A percentile compares a stretch with the other conserved stretches of the same genome.
phyloP scores from a whole-genome alignment of 2,888 invertebrate species.

The Monochamus alternatus region DNA sequence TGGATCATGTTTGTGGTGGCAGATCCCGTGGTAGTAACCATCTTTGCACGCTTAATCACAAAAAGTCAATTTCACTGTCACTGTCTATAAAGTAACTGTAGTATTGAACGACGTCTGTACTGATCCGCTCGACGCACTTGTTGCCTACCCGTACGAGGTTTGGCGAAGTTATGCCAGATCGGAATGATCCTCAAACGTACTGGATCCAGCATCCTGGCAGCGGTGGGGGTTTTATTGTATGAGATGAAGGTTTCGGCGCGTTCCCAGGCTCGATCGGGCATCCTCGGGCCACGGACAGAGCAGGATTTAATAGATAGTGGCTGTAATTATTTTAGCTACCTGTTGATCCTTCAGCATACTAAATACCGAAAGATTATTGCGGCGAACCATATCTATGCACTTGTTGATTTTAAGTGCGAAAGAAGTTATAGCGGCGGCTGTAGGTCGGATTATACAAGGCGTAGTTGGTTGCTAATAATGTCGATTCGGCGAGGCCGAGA shows the following conservation, averaged over 20 bases:
- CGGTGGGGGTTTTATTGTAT: conserved; percentile 46
- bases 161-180: conserved; percentile 44
- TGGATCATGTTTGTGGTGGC: conserved; percentile 48
- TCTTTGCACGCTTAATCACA: conserved; percentile 37
- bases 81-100: neutral
- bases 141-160: conserved; percentile 24
- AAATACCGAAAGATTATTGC: conserved; percentile 43
- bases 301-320: conserved; percentile 41
- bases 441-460: conserved; percentile 15
- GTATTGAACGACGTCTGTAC: conserved; percentile 20
- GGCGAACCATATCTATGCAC: conserved; percentile 39
- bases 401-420: conserved; percentile 42
- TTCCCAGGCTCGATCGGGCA: conserved; percentile 62
- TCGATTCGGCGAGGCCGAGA: too few relatives aligned
- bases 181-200: conserved; percentile 43
- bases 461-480: neutral
- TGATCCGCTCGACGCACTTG: conserved; percentile 23
- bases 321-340: conserved; percentile 47
- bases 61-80: conserved; percentile 19
- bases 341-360: conserved; percentile 46
- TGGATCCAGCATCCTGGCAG: conserved; percentile 49
- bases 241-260: conserved; percentile 63
- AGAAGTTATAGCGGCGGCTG: conserved; percentile 23
- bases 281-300: conserved; percentile 47
- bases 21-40: conserved; percentile 50